Base-by-base conservation (phyloP, 2,113 vertebrate species). In the Chitala chitala region DNA sequence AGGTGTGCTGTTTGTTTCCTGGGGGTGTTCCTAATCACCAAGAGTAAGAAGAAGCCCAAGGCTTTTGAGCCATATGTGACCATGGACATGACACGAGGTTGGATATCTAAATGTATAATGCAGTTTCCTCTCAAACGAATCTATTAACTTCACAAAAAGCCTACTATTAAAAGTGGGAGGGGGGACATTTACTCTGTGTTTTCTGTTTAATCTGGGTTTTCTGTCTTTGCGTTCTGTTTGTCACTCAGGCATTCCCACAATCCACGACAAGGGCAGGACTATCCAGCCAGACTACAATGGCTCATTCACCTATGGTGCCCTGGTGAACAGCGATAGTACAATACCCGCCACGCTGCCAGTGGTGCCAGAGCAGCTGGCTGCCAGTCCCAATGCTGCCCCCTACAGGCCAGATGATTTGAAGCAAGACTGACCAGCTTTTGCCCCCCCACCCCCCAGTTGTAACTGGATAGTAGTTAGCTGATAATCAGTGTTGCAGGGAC, bases 11-110 rank as follows among this genome's bases (percentile, higher is more conserved):
- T 91, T 3, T 96, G 94, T 3, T 98, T 95, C 84, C 79, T 97
- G 63, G 96, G 96, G 0, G 94, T 97, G 7, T 96, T 95, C 82
- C 82, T 98, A 76, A 95, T 97, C 84, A 98, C 95, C 0, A 93
- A 91, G 68, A 96, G 88, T 36, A 94, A 89, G 84, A 97, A 90
- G 85, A 94, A 85, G 77, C 73, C 87, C 22, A 91, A 94, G 56
- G 84, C 87, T 0, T 98, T 99, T 66, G 96, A 99, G 85, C 97
- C 96, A 0, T 99, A 96, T 65, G 95, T 98, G 79, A 93, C 94
- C 1, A 95, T 99, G 94, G 94, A 97, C 69, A 92, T 96, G 84
- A 85, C 92, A 83, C 93, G 94, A 88, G 94, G 97, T 99, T 85
- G 84, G 87, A 84, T 15, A 38, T 36, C 3, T 33, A 15, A 6